Evolutionary conservation across 2,113 vertebrate species (phyloP).

Genomic region (Pitta sordida): DNA sequence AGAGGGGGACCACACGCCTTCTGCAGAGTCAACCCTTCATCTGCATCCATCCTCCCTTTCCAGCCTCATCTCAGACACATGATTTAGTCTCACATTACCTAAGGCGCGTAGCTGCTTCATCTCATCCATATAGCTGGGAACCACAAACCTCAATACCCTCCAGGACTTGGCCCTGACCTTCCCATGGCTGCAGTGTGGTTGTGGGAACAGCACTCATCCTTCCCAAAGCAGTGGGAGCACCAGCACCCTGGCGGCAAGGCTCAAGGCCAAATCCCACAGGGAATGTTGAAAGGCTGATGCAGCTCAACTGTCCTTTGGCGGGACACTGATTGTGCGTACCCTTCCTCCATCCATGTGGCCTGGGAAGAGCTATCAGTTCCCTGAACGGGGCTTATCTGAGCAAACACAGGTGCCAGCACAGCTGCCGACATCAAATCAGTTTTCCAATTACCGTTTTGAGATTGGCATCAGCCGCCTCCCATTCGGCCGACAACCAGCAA

Average conservation of each 20-base stretch:
- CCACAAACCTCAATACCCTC: background rate
- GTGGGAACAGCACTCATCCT: background rate
- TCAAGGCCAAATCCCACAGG: background rate
- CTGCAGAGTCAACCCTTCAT: background rate
- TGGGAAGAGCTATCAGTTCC: background rate
- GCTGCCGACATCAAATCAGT: background rate
- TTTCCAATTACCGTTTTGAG: background rate
- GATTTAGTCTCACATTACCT: background rate
- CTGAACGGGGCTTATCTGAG: background rate
- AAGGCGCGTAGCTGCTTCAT: background rate
- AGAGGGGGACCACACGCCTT: accelerated
- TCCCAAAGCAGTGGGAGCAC: background rate
- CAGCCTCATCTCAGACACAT: background rate
- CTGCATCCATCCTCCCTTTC: background rate
- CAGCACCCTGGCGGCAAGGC: background rate
- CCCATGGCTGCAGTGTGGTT: accelerated
- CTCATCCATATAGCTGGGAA: background rate
- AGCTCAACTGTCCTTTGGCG: background rate
- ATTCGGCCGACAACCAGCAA: background rate
- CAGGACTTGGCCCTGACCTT: background rate
- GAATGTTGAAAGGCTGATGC: background rate
- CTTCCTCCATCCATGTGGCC: background rate
- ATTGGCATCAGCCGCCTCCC: background rate
- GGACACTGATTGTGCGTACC: background rate
- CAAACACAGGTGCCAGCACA: background rate